A percentile compares a stretch with the other conserved stretches of the same genome.
phyloP scores from a whole-genome alignment of 1,140 invertebrate species.

The Drosophila tropicalis region DNA sequence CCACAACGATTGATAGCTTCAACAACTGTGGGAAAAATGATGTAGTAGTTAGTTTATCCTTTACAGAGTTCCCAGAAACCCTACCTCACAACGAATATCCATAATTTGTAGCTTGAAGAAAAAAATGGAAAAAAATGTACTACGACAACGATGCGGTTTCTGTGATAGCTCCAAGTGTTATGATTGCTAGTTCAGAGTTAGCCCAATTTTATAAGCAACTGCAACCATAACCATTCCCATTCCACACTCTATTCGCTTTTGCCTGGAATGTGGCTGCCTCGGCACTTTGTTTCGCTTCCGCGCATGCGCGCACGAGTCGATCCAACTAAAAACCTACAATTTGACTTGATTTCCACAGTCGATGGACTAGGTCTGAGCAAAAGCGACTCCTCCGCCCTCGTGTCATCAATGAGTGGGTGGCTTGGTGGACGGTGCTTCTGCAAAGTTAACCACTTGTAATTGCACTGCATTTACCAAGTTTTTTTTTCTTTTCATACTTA shows the following conservation, averaged over 20 bases:
- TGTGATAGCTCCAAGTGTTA: conserved; percentile 45
- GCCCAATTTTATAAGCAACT: conserved; percentile 67
- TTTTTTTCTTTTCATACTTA: conserved; percentile 4
- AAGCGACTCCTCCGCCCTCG: conserved; percentile 19
- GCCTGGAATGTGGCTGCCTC: conserved; percentile 50
- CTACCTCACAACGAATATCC: conserved; percentile 71
- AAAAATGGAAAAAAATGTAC: conserved; percentile 25
- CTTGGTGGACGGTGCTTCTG: conserved; percentile 8
- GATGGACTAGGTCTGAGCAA: conserved; percentile 6
- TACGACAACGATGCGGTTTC: conserved; percentile 50
- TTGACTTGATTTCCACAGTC: conserved; percentile 35
- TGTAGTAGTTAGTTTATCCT: conserved; percentile 1
- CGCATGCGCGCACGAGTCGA: conserved; percentile 59
- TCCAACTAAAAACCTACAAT: conserved; percentile 52
- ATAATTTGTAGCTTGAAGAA: conserved; percentile 32
- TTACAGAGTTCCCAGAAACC: neutral
- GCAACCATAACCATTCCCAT: conserved; percentile 30
- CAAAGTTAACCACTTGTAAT: neutral
- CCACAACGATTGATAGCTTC: conserved; percentile 58
- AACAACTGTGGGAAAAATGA: conserved; percentile 45
- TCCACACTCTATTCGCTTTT: conserved; percentile 1
- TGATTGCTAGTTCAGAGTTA: conserved; percentile 64
- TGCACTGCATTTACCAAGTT: conserved; percentile 20
- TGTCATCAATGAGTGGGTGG: conserved; percentile 16
- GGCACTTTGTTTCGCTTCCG: conserved; percentile 62